These are phyloP conservation scores for Heterochromis multidens DNA, from an alignment of 2,113 vertebrate species.

Conservation along the genomic window DNA sequence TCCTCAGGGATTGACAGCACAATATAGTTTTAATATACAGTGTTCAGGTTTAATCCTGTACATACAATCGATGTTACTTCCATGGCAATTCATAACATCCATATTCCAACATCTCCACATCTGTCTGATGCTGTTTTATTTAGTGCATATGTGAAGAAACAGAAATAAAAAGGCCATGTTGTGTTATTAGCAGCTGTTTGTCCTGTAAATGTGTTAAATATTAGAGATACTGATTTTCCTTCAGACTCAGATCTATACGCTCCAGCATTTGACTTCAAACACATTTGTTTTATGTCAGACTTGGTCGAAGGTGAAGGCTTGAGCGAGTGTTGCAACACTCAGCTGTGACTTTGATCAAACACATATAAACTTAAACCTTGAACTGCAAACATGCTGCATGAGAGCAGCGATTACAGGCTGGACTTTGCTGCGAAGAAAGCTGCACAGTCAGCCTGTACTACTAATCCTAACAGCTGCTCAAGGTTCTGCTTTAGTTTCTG, in stretches of 20 bases:
- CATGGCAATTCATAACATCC: too few relatives aligned
- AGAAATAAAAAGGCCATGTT: too few relatives aligned
- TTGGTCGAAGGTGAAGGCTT: constrained; percentile 20
- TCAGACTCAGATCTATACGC: not conserved
- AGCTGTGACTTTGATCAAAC: not conserved
- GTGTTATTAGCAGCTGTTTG: not conserved
- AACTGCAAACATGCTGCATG: not conserved
- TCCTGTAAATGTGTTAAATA: not conserved
- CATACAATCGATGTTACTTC: too few relatives aligned
- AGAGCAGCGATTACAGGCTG: not conserved
- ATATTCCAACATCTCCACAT: not conserved
- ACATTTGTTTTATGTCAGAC: not conserved
- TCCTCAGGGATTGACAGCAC: too few relatives aligned
- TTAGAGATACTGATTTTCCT: not conserved
- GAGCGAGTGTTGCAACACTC: not conserved
- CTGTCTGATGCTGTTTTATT: not conserved
- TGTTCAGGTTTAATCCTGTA: too few relatives aligned
- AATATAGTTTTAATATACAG: too few relatives aligned
- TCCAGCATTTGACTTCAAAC: not conserved
- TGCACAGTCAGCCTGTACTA: not conserved
- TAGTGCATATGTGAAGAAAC: not conserved
- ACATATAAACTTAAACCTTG: not conserved
- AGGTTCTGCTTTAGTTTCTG: not conserved
- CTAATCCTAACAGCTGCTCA: not conserved
- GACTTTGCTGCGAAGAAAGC: not conserved